phyloP scores from a whole-genome alignment of 2,113 vertebrate species.

The Zingel zingel region DNA sequence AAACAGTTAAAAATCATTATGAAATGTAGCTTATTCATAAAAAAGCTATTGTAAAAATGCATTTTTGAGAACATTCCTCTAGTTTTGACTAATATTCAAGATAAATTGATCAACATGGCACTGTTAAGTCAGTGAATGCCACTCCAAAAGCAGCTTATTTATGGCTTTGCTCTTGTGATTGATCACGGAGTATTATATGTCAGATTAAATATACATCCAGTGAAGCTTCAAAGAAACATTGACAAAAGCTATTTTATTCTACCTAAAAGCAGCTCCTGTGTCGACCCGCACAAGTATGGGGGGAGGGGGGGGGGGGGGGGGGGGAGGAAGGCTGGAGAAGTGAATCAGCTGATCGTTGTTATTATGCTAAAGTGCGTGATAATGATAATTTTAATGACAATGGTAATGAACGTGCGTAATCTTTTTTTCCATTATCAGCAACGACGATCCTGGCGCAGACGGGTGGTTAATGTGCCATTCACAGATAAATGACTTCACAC shows the following conservation, averaged over 20 bases:
- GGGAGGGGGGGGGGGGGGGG: not conserved
- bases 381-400: conserved; percentile 78
- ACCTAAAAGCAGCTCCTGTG: not conserved
- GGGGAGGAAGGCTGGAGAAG: conserved; percentile 1
- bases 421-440: conserved; percentile 73
- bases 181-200: not conserved
- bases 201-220: conserved; percentile 34
- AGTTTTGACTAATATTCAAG: not conserved
- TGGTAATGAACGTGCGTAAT: conserved; percentile 82
- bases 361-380: conserved; percentile 66
- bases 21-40: not conserved
- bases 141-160: conserved; percentile 13
- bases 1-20: not conserved
- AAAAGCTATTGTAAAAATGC: not conserved
- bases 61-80: not conserved
- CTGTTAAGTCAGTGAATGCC: conserved; percentile 1
- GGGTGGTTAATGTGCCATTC: conserved; percentile 70
- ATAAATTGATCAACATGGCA: not conserved
- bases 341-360: conserved; percentile 49
- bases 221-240: conserved; percentile 32
- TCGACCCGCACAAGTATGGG: conserved; percentile 11
- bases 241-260: conserved; percentile 26
- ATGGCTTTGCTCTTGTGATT: conserved; percentile 13
- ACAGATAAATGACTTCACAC: conserved; percentile 64
- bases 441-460: conserved; percentile 56